These are phyloP conservation scores for Phasia obesa DNA, from an alignment of 2,888 invertebrate species.

Conservation along the genomic window DNA sequence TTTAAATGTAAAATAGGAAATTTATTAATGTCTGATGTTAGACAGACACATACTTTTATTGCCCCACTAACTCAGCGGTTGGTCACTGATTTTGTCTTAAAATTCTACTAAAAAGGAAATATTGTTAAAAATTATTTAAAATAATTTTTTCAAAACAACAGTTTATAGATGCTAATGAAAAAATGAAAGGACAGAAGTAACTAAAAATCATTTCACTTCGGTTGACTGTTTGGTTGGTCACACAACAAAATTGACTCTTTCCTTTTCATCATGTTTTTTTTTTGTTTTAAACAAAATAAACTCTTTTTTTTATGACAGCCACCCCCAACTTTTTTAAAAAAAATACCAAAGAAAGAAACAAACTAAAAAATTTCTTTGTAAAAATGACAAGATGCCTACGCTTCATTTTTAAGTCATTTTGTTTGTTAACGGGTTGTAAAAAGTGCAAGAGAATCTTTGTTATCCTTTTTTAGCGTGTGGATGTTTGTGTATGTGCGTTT, in stretches of 20 bases:
- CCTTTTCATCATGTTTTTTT: conserved; percentile 24
- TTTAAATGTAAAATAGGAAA: background rate
- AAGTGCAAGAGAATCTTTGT: conserved; percentile 22
- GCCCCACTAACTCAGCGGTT: conserved; percentile 72
- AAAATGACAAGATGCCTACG: conserved; percentile 33
- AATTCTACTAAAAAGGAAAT: conserved; percentile 30
- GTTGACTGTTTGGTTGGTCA: background rate
- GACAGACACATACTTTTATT: conserved; percentile 63
- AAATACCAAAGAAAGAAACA: conserved; percentile 24
- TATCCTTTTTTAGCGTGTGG: background rate
- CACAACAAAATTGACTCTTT: background rate
- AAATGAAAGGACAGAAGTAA: background rate
- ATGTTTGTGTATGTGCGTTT: background rate
- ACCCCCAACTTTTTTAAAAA: conserved; percentile 59
- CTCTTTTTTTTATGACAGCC: conserved; percentile 65
- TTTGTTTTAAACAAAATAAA: conserved; percentile 1
- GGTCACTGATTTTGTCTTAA: conserved; percentile 58
- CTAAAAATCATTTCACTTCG: conserved; percentile 1
- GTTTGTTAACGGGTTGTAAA: conserved; percentile 43
- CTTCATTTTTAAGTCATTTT: conserved; percentile 26
- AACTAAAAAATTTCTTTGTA: conserved; percentile 18
- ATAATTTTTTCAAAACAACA: background rate
- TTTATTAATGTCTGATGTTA: background rate
- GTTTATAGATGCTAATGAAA: conserved; percentile 8
- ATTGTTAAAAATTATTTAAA: background rate